Evolutionary conservation across 2,888 invertebrate species (phyloP).

Genomic region (Agrochola circellaris): DNA sequence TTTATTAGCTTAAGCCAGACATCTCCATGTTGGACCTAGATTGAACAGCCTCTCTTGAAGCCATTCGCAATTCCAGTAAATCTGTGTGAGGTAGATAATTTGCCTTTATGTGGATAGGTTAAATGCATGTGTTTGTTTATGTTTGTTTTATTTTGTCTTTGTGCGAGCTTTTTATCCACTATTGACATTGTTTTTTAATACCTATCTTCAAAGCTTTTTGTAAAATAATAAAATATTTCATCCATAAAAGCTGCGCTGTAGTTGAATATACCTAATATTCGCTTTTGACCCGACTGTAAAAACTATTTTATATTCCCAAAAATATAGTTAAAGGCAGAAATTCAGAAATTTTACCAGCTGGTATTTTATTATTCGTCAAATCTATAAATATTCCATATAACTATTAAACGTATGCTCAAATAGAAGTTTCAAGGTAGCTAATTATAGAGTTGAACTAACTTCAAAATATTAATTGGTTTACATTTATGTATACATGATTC

Average conservation of each 20-base stretch:
- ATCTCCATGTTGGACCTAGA: conserved; percentile 49
- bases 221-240: background rate
- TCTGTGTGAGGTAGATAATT: conserved; percentile 23
- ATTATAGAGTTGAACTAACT: conserved; percentile 1
- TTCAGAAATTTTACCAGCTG: background rate
- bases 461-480: conserved; percentile 19
- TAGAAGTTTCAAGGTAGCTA: background rate
- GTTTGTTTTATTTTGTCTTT: background rate
- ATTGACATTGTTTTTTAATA: background rate
- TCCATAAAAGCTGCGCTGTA: background rate
- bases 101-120: conserved; percentile 12
- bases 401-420: background rate
- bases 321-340: background rate
- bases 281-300: background rate
- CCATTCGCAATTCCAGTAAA: conserved; percentile 28
- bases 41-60: conserved; percentile 49
- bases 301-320: background rate
- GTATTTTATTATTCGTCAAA: conserved; percentile 8
- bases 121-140: background rate
- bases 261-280: background rate
- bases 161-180: background rate
- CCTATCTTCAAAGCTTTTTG: background rate
- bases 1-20: conserved; percentile 45
- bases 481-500: background rate
- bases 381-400: background rate